A percentile compares a stretch with the other conserved stretches of the same genome.
phyloP scores from a whole-genome alignment of 2,113 vertebrate genomes.

The Conger conger region DNA sequence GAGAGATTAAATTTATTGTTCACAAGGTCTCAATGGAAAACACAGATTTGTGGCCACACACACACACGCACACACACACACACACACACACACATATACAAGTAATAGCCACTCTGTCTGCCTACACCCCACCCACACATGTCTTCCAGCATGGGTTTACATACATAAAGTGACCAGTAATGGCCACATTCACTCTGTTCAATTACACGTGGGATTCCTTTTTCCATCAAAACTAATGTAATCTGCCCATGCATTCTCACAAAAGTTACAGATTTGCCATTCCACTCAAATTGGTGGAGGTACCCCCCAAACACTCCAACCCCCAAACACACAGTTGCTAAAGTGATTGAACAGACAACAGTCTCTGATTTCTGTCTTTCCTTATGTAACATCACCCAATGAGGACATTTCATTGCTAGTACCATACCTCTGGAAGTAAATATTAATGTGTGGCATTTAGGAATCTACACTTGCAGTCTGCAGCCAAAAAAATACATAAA shows the following conservation, averaged over 20 bases:
- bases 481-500: conserved; percentile 38
- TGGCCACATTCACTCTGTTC: conserved; percentile 9
- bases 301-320: conserved; percentile 25
- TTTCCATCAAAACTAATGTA: background rate
- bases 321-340: conserved; percentile 41
- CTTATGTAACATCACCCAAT: conserved; percentile 23
- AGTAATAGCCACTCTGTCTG: background rate
- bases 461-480: conserved; percentile 15
- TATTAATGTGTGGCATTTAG: conserved; percentile 33
- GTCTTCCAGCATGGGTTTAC: background rate
- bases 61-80: conserved; percentile 15
- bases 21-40: background rate
- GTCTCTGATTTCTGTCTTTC: conserved; percentile 28
- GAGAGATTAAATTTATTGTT: background rate
- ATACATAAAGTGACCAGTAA: background rate
- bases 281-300: background rate
- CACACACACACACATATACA: background rate
- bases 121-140: background rate
- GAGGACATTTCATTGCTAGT: background rate
- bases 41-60: too few relatives aligned
- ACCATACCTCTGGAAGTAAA: background rate
- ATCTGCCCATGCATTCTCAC: background rate
- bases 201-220: background rate
- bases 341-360: conserved; percentile 36
- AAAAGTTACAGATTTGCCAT: background rate